Evolutionary conservation across 2,113 vertebrate genomes (phyloP), one percentile per base, ranked within the genome.

Genomic region (Siniperca chuatsi): DNA sequence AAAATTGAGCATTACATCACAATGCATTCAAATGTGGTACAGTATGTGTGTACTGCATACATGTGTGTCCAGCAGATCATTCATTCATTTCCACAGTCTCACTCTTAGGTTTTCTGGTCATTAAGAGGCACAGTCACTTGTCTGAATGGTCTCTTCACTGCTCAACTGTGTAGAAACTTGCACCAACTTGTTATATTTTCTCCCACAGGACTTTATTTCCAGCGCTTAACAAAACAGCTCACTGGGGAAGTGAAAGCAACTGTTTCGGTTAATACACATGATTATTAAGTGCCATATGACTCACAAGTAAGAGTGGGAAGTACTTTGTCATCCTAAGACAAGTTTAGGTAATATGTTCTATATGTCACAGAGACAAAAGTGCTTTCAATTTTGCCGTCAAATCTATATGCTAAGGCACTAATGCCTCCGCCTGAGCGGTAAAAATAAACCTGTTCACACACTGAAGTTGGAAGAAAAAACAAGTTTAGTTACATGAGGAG

Each of bases 211-310:
- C 18, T 82, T 88, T 75, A 82, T 82, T 88, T n/a, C 6, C 13
- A 18, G 20, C 1, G 52, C 25, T 64, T 57, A 13, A 54, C 25
- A 65, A 74, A 79, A 46, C n/a, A 69, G n/a, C 78, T 61, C n/a
- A 65, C 13, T 75, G 2, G 1, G 68, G 75, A 92, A 82, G 81
- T 81, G 75, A 83, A 86, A 87, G 77, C 3, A 23, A 29, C 0
- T 9, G 20, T 86, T 7, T 64, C 29, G 16, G 18, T 10, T 15
- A 64, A 75, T 4, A 50, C 76, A 82, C 86, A 77, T 57, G 82
- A 83, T 37, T 15, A 61, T 16, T 55, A 29, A 67, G 42, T 8
- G 0, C 12, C 12, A 58, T 29, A 58, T 75, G 81, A 89, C 44
- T 89, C 37, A 74, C 6, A 66, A 46, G 33, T 23, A 75, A 62